Evolutionary conservation across 2,888 invertebrate species (phyloP).

Genomic region (Ectropis crepuscularia): DNA sequence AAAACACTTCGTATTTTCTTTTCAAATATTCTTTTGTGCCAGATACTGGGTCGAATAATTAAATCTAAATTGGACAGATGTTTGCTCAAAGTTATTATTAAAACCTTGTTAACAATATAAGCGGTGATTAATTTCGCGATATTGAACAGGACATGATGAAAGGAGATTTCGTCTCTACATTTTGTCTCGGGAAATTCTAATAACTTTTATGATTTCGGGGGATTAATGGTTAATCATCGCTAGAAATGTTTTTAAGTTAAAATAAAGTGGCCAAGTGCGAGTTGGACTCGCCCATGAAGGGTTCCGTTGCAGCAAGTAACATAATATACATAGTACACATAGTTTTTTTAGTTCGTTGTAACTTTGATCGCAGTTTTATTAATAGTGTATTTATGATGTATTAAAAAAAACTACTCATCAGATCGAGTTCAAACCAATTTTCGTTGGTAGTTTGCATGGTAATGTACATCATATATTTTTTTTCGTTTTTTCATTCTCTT

Average conservation of each 20-base stretch:
- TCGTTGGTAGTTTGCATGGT: no score
- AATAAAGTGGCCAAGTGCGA: no score
- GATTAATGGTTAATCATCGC: conserved; percentile 9
- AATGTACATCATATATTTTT: no score
- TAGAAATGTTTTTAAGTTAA: conserved; percentile 2
- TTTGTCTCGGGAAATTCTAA: conserved; percentile 6
- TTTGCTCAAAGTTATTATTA: conserved; percentile 30
- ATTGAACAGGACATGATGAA: conserved; percentile 19
- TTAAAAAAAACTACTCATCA: no score
- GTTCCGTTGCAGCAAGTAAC: no score
- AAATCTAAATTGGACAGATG: conserved; percentile 35
- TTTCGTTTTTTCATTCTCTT: no score
- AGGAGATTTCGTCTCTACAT: conserved; percentile 20
- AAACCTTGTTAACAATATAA: conserved; percentile 30
- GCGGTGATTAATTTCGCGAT: conserved; percentile 28
- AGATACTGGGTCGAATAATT: conserved; percentile 23
- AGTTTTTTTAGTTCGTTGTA: no score
- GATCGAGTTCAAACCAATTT: no score
- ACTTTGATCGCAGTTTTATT: no score
- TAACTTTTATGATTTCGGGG: conserved; percentile 9
- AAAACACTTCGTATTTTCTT: conserved; percentile 22
- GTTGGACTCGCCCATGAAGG: no score
- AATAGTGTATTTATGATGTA: no score
- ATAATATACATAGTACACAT: no score
- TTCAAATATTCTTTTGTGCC: conserved; percentile 19